Base-by-base conservation (phyloP, 2,113 vertebrate genomes). In the Isichthys henryi region DNA sequence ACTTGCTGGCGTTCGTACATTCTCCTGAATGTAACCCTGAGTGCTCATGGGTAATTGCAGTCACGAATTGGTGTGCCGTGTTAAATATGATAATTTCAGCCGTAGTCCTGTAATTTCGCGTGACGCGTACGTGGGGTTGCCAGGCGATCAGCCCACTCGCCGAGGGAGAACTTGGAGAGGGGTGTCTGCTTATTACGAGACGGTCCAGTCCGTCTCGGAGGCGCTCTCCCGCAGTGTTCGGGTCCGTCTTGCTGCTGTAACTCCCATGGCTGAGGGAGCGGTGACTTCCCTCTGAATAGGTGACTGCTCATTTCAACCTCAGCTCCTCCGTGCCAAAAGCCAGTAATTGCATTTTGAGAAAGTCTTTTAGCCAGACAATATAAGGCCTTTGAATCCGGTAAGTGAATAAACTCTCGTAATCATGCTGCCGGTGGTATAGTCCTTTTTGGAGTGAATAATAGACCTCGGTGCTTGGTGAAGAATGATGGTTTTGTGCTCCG, bases 241-340 rank as follows among this genome's bases (percentile, higher is more conserved):
- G 49, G 15, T 53, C 50, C 3, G 17, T 53, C 48, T 53, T 86
- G 11, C 48, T 53, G 85, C n/a, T 31, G n/a, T 56, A n/a, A 17
- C 48, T 49, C 49, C 31, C 17, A 31, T 21, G 50, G 48, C 85
- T 86, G 85, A 53, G 3, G 80, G 4, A 92, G 91, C 93, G 91
- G 91, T 93, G 93, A 95, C 93, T 95, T 94, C 95, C 94, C 93
- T 94, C 92, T 95, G 95, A 94, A 95, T 94, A 95, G 95, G 94
- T 93, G 94, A 94, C 94, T 94, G 93, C 93, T 94, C 94, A 94
- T 95, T 94, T 94, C 94, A 62, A 92, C 91, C 92, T 89, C 91
- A 92, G 93, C 92, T 93, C 92, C 91, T 84, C 80, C 87, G 90
- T 94, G 94, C 91, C 92, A 95, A 95, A 95, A 95, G 95, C 94